Percentiles rank a stretch among this genome's conserved stretches.
phyloP scores from a whole-genome alignment of 1,140 invertebrate species.

The Carposina sasakii region DNA sequence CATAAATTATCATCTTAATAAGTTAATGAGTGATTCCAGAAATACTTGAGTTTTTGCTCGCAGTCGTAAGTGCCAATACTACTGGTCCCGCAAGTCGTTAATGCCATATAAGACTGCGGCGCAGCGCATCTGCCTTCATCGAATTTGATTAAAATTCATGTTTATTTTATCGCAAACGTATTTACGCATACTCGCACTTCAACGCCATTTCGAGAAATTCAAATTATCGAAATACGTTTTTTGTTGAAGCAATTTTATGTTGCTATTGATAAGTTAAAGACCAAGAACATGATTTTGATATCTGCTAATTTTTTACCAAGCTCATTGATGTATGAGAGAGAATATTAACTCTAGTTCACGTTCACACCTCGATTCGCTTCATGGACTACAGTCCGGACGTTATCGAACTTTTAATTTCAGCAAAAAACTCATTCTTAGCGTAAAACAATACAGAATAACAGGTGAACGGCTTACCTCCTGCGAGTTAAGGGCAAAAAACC shows the following conservation, averaged over 20 bases:
- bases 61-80: conserved; percentile 36
- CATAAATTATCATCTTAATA: conserved; percentile 71
- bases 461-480: conserved; percentile 56
- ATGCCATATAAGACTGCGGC: conserved; percentile 48
- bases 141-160: conserved; percentile 70
- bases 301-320: too few species aligned
- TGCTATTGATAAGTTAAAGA: too few species aligned
- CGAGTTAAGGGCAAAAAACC: conserved; percentile 44
- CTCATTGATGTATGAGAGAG: too few species aligned
- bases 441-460: conserved; percentile 52
- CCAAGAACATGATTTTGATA: too few species aligned
- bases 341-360: too few species aligned
- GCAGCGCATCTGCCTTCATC: conserved; percentile 60
- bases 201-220: conserved; percentile 32
- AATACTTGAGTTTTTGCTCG: conserved; percentile 56
- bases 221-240: too few species aligned
- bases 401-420: conserved; percentile 59
- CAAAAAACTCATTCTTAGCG: conserved; percentile 48
- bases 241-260: too few species aligned
- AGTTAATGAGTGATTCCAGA: conserved; percentile 66
- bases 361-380: conserved; percentile 27
- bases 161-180: conserved; percentile 63
- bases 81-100: conserved; percentile 44
- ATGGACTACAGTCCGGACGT: conserved; percentile 44
- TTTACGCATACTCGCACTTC: too few species aligned